Conservation (phyloP, 2,888 invertebrate genomes). For the Tetrapedia diversipes region DNA sequence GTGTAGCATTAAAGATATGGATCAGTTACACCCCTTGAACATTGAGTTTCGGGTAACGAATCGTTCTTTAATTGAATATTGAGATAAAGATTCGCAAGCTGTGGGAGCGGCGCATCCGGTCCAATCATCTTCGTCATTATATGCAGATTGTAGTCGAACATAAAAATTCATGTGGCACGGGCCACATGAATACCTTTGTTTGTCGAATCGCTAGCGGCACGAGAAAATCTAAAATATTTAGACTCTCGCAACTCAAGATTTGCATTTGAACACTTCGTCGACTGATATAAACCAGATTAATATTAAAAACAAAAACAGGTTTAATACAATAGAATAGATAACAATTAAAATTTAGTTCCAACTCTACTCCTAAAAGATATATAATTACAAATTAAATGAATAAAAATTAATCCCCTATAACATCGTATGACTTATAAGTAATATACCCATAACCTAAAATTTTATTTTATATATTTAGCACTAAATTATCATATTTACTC, state of each 20-base stretch:
- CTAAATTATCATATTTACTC: too few species aligned
- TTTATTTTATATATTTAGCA: too few species aligned
- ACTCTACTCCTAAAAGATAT: too few species aligned
- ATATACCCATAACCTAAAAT: too few species aligned
- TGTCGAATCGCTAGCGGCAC: conserved; percentile 22
- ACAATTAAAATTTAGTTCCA: not conserved
- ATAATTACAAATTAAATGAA: too few species aligned
- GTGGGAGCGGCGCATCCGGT: conserved; percentile 78
- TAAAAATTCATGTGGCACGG: conserved; percentile 74
- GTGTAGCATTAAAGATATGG: not conserved
- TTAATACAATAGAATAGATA: too few species aligned
- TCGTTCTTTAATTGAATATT: conserved; percentile 58
- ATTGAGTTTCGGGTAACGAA: conserved; percentile 24
- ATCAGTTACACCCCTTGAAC: not conserved
- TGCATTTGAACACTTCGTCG: conserved; percentile 4
- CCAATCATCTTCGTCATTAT: conserved; percentile 78
- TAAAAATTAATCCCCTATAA: too few species aligned
- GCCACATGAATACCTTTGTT: conserved; percentile 52
- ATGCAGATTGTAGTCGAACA: conserved; percentile 75
- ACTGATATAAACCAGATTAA: too few species aligned
- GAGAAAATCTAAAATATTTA: conserved; percentile 5
- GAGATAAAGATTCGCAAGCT: conserved; percentile 58
- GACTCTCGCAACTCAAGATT: not conserved
- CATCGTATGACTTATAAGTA: too few species aligned
- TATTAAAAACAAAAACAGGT: too few species aligned